Percentiles rank a stretch among this genome's conserved stretches.
phyloP scores from a whole-genome alignment of 2,888 invertebrate genomes.

The Abrostola triplasia region DNA sequence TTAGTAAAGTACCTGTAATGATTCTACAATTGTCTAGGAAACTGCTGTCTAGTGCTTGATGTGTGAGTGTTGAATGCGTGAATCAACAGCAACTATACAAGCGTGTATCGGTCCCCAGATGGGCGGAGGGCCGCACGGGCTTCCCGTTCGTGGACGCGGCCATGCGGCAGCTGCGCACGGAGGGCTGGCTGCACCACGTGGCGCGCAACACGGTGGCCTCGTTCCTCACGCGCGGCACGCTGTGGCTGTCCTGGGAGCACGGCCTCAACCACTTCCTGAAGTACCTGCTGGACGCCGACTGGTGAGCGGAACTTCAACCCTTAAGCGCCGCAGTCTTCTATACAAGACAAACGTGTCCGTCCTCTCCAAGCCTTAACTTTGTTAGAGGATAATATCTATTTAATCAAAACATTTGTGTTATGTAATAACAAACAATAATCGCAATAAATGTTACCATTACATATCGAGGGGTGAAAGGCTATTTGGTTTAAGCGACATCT shows the following conservation, averaged over 20 bases:
- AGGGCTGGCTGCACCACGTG: constrained; percentile 93
- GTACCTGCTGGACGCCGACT: constrained; percentile 92
- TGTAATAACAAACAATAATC: background rate
- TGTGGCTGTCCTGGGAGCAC: constrained; percentile 93
- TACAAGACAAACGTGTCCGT: too few relatives aligned
- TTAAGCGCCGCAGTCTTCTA: background rate
- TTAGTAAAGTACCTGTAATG: too few relatives aligned
- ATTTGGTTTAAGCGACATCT: too few relatives aligned
- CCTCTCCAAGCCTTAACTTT: too few relatives aligned
- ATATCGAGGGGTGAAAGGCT: too few relatives aligned
- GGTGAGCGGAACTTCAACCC: constrained; percentile 73
- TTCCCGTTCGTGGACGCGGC: constrained; percentile 93
- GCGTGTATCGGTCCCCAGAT: constrained; percentile 66
- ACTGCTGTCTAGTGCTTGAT: too few relatives aligned
- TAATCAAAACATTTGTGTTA: too few relatives aligned
- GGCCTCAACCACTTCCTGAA: constrained; percentile 91
- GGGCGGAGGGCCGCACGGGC: constrained; percentile 90
- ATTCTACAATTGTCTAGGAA: too few relatives aligned
- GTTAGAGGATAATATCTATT: too few relatives aligned
- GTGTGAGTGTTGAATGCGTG: too few relatives aligned
- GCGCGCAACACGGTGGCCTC: constrained; percentile 92
- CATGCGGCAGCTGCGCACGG: constrained; percentile 91
- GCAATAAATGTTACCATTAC: too few relatives aligned
- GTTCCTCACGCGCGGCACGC: constrained; percentile 92
- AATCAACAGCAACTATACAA: too few relatives aligned